A percentile compares a stretch with the other conserved stretches of the same genome.
phyloP scores from a whole-genome alignment of 2,113 vertebrate species.

The Spilogale gracilis region DNA sequence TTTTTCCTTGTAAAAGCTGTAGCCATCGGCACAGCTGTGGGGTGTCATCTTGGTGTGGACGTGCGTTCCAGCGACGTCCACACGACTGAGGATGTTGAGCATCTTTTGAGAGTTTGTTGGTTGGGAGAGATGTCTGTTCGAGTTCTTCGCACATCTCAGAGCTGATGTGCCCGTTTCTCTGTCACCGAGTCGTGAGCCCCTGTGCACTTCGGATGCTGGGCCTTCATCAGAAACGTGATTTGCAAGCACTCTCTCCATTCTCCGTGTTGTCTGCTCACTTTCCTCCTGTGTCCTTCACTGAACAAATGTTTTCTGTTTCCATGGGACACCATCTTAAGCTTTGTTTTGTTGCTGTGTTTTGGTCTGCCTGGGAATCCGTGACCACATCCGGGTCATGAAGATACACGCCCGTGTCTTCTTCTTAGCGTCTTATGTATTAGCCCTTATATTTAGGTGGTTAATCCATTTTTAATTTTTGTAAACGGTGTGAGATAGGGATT shows the following conservation, averaged over 20 bases:
- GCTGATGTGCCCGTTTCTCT: not conserved
- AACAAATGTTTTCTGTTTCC: conserved; percentile 1
- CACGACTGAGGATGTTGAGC: not conserved
- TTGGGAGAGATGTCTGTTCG: not conserved
- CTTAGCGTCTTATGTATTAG: not conserved
- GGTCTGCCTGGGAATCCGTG: not conserved
- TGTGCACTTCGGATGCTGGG: not conserved
- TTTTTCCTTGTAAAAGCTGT: not conserved
- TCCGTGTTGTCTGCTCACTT: conserved; percentile 13
- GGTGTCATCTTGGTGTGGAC: not conserved
- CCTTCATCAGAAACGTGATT: not conserved
- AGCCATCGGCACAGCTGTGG: not conserved
- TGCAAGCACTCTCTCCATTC: not conserved
- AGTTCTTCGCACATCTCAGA: not conserved
- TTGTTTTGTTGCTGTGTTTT: not conserved
- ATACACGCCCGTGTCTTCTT: conserved; percentile 7
- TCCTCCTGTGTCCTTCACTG: not conserved
- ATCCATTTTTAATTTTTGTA: not conserved
- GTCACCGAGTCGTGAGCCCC: not conserved
- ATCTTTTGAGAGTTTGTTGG: not conserved
- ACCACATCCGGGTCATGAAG: not conserved
- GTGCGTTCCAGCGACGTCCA: not conserved
- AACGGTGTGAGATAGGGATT: not conserved
- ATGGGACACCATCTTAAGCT: not conserved
- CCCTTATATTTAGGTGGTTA: not conserved